A percentile compares a stretch with the other conserved stretches of the same genome.
Conservation (phyloP, 2,888 invertebrate species). For the Lasiommata megera region DNA sequence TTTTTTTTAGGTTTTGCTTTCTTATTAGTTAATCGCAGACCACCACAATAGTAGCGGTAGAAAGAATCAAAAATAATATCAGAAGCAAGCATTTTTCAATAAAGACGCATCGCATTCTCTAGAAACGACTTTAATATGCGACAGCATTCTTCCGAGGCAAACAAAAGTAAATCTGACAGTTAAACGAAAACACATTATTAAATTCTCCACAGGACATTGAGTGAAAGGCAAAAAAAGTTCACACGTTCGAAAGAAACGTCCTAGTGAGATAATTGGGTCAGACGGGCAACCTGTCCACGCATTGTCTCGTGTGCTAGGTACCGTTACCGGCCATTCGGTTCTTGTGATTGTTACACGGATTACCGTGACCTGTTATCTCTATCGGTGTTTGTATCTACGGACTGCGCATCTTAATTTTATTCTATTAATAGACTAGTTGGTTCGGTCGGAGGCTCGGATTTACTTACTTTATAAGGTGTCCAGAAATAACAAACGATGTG, state of each 20-base stretch:
- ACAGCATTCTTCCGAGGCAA: not conserved
- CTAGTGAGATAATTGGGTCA: constrained; percentile 77
- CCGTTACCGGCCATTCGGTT: constrained; percentile 75
- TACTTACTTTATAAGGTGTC: too few relatives aligned
- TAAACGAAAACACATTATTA: not conserved
- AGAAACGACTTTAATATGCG: too few relatives aligned
- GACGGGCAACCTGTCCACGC: constrained; percentile 78
- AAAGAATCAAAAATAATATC: too few relatives aligned
- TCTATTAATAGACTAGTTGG: not conserved
- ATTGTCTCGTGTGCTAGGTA: constrained; percentile 67
- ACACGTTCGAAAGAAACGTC: constrained; percentile 65
- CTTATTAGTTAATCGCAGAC: too few relatives aligned
- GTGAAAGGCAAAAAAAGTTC: constrained; percentile 44
- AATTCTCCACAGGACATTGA: constrained; percentile 4
- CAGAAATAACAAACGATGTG: too few relatives aligned
- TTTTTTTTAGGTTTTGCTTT: too few relatives aligned
- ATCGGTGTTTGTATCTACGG: constrained; percentile 11
- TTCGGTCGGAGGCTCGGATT: not conserved
- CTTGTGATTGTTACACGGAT: constrained; percentile 49
- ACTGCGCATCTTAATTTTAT: constrained; percentile 11
- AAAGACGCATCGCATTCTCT: too few relatives aligned
- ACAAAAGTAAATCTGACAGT: not conserved
- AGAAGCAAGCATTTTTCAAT: too few relatives aligned
- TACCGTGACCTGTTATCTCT: constrained; percentile 23
- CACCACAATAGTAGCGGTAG: too few relatives aligned